A percentile compares a stretch with the other conserved stretches of the same genome.
Conservation (phyloP, 2,113 vertebrate species). For the Melanerpes aurifrons region DNA sequence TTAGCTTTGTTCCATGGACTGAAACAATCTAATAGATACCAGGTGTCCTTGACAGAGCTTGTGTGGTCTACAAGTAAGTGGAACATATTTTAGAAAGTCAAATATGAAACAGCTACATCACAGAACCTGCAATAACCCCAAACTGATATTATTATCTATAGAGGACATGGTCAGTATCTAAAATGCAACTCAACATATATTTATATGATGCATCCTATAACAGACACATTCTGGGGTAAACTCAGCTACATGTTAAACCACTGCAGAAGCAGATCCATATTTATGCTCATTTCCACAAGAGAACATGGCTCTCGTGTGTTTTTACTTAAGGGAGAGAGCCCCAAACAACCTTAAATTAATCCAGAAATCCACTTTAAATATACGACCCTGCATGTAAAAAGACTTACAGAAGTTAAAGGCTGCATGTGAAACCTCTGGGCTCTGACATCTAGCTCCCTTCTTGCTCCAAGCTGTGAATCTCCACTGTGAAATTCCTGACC, state of each 20-base stretch:
- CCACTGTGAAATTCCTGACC: neutral
- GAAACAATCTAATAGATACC: constrained; percentile 68
- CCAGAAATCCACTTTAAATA: constrained; percentile 43
- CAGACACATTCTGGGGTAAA: constrained; percentile 24
- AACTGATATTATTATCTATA: constrained; percentile 50
- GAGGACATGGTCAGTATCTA: constrained; percentile 17
- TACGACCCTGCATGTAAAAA: neutral
- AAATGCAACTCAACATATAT: constrained; percentile 33
- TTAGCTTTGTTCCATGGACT: constrained; percentile 48
- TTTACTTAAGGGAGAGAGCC: constrained; percentile 24
- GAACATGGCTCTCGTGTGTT: neutral
- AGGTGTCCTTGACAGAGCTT: constrained; percentile 46
- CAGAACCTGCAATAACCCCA: constrained; percentile 53
- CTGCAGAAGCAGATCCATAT: constrained; percentile 13
- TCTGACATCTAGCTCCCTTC: neutral
- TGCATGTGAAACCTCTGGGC: neutral
- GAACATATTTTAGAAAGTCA: constrained; percentile 61
- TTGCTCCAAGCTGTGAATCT: neutral
- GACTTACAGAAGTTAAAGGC: neutral
- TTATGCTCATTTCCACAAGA: constrained; percentile 45
- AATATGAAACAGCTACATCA: constrained; percentile 62
- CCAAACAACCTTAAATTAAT: constrained; percentile 35
- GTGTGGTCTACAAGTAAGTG: constrained; percentile 62
- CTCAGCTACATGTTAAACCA: constrained; percentile 20
- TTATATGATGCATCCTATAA: constrained; percentile 25